Evolutionary conservation across 35 echinoderm and acorn worm genomes (phyloP), one percentile per base, ranked within the genome.

Genomic region (Apostichopus californicus): DNA sequence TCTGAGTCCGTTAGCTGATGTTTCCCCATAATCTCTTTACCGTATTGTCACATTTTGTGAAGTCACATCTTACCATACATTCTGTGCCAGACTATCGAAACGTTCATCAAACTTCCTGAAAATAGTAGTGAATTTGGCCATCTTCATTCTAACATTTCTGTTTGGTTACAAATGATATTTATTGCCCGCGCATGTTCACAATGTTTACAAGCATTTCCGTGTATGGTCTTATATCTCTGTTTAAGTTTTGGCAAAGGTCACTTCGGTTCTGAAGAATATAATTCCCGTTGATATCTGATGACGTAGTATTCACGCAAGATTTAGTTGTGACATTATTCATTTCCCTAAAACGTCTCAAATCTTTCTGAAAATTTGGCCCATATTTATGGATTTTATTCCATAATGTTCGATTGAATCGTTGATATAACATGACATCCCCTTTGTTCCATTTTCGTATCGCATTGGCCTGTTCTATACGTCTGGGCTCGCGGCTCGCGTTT

Each of bases 261-360:
- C 11, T 68, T 18, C 18, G 11, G 64, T 68, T 68, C 64, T 18
- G 11, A 68, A 68, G 64, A n/a, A 80, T 22, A 22, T 54, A 22
- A 24, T 28, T 80, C 13, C 78, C 78, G 10, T 18, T 22, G 0
- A 4, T 10, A 68, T 68, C 18, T 14, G 18, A 68, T 68, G 13
- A 68, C 6, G 64, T 14, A 18, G 18, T 10, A 18, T 68, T 18
- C 11, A 68, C 64, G 64, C 64, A 68, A 8, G 64, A 68, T 18
- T 68, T 68, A 18, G 64, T 18, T 11, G 18, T 68, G 11, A 14
- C 18, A 68, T 68, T 18, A 18, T 11, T 68, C 0, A 68, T 68
- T 68, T 22, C 34, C 5, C 92, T 73, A 65, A 98, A 98, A n/a
- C 78, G 24, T 55, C 61, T n/a, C 26, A 98, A 89, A 14, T 98